Conservation (phyloP, 53 echinoderm and acorn worm species). For the Paelopatides confundens region DNA sequence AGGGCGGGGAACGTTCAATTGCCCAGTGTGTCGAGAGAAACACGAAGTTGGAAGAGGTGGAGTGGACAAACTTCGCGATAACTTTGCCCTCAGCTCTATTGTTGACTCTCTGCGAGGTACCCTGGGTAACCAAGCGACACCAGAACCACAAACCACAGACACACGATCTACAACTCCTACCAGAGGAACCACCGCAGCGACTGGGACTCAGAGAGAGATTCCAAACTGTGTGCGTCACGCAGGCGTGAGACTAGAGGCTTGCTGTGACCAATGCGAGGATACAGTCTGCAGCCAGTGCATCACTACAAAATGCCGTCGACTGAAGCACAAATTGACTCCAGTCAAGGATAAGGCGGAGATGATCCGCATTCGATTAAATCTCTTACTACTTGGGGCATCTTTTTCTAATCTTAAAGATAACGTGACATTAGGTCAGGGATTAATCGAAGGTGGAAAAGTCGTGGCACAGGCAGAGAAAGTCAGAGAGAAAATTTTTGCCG, state of each 20-base stretch:
- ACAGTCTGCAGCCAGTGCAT: conserved; percentile 19
- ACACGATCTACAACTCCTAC: background rate
- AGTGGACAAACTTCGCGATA: background rate
- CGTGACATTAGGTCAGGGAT: conserved; percentile 5
- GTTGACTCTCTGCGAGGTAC: background rate
- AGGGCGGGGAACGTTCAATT: conserved; percentile 6
- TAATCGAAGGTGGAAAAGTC: background rate
- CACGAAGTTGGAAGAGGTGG: background rate
- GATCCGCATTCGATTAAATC: background rate
- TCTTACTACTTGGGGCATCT: conserved; percentile 14
- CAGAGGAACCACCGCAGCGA: background rate
- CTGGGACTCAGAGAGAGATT: background rate
- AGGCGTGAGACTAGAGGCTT: conserved; percentile 11
- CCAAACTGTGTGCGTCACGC: conserved; percentile 33
- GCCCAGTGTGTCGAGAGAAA: conserved; percentile 23
- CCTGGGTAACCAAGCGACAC: background rate
- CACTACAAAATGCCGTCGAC: background rate
- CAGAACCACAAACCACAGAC: background rate
- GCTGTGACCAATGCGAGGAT: conserved; percentile 29
- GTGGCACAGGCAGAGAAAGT: conserved; percentile 14
- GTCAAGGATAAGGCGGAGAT: conserved; percentile 5
- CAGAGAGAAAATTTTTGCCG: conserved; percentile 6
- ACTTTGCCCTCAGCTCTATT: background rate
- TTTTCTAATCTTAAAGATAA: conserved; percentile 22
- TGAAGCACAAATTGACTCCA: conserved; percentile 14